phyloP scores from a whole-genome alignment of 2,888 invertebrate species.

The Baccha elongata region DNA sequence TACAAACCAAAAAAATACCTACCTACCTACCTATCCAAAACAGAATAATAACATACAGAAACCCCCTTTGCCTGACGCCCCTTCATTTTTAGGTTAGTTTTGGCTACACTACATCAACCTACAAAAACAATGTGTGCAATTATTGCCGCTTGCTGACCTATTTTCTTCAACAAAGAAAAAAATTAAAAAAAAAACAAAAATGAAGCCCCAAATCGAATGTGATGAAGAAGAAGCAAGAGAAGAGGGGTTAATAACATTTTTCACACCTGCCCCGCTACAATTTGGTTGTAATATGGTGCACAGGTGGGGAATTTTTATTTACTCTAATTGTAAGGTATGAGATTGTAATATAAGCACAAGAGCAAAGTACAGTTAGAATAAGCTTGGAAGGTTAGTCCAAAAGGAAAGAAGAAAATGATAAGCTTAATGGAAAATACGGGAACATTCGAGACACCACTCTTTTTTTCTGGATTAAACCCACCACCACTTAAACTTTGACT shows the following conservation, averaged over 20 bases:
- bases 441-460: neutral
- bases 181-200: neutral
- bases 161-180: conserved; percentile 30
- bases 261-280: conserved; percentile 40
- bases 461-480: conserved; percentile 8
- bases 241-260: conserved; percentile 16
- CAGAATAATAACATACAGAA: neutral
- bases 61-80: neutral
- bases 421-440: conserved; percentile 9
- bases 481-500: conserved; percentile 26
- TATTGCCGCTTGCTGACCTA: conserved; percentile 64
- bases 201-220: neutral
- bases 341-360: conserved; percentile 1
- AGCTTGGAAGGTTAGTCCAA: neutral
- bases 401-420: neutral
- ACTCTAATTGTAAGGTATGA: neutral
- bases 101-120: neutral
- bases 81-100: conserved; percentile 14
- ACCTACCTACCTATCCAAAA: neutral
- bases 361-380: neutral
- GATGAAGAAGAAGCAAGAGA: neutral
- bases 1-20: conserved; percentile 10
- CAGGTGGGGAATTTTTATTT: conserved; percentile 5
- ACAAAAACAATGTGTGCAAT: conserved; percentile 26
- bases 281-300: neutral